Evolutionary conservation across 2,888 invertebrate species (phyloP).

Genomic region (Brenthis daphne): DNA sequence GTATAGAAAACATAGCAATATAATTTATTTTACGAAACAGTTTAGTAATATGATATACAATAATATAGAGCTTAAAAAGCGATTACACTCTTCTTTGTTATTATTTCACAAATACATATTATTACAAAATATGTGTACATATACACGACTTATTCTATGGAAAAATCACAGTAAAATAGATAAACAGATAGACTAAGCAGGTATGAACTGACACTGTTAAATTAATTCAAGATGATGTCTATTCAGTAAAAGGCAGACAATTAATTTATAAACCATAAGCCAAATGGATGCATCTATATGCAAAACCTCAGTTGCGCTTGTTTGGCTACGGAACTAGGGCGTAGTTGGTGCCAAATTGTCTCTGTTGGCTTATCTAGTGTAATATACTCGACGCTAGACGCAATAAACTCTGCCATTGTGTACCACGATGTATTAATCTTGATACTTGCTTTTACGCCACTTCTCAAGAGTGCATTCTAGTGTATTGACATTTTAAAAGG

Average conservation of each 20-base stretch:
- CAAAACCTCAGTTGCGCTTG: slow-evolving; percentile 74
- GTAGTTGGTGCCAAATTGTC: slow-evolving; percentile 80
- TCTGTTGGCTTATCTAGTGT: slow-evolving; percentile 79
- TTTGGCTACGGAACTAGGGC: slow-evolving; percentile 75
- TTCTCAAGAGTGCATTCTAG: slow-evolving; percentile 32
- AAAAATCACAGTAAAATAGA: not conserved
- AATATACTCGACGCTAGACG: slow-evolving; percentile 70
- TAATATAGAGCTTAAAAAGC: too few species aligned
- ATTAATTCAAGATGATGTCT: slow-evolving; percentile 58
- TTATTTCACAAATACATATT: too few species aligned
- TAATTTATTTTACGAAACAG: not conserved
- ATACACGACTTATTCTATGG: not conserved
- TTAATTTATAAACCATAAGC: slow-evolving; percentile 77
- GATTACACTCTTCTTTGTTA: too few species aligned
- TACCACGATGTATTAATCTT: slow-evolving; percentile 61
- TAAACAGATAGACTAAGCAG: slow-evolving; percentile 42
- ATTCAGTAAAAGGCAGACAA: slow-evolving; percentile 70
- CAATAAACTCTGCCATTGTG: slow-evolving; percentile 72
- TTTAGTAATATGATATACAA: too few species aligned
- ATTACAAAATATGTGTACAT: too few species aligned
- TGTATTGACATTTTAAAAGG: slow-evolving; percentile 31
- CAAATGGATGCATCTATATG: slow-evolving; percentile 79
- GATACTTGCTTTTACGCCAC: slow-evolving; percentile 55
- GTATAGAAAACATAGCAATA: not conserved
- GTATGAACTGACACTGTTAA: slow-evolving; percentile 46